These are phyloP conservation scores for Alviniconcha marisindica DNA, from an alignment of 1,140 invertebrate genomes.

Conservation along the genomic window DNA sequence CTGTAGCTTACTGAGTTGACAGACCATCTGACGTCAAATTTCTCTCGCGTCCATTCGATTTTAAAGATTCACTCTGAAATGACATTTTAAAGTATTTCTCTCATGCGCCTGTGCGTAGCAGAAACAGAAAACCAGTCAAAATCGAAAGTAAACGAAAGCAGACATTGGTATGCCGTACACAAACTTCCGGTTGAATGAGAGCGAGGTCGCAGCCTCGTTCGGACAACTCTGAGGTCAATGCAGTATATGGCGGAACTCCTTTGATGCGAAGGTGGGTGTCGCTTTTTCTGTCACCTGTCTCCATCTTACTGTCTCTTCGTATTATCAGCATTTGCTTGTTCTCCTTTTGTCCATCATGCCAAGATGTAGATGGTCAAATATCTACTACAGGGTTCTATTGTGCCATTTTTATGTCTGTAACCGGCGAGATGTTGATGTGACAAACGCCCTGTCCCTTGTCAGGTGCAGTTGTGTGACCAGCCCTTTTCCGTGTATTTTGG, in stretches of 20 bases:
- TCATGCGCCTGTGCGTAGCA: no score
- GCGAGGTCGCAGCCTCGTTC: constrained; percentile 23
- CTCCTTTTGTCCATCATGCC: not conserved
- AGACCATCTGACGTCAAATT: no score
- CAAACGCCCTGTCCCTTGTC: not conserved
- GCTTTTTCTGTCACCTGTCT: constrained; percentile 24
- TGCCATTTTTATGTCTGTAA: not conserved
- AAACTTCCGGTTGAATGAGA: constrained; percentile 26
- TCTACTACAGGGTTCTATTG: not conserved
- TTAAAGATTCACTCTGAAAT: no score
- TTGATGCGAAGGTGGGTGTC: constrained; percentile 33
- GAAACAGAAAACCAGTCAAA: not conserved
- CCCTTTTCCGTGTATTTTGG: constrained; percentile 32
- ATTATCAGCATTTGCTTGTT: not conserved
- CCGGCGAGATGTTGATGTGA: not conserved
- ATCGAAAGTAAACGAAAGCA: not conserved
- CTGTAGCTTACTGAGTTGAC: no score
- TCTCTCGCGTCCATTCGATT: no score
- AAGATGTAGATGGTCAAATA: not conserved
- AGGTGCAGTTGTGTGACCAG: constrained; percentile 11
- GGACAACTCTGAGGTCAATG: constrained; percentile 21
- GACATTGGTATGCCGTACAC: not conserved
- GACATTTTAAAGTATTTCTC: no score
- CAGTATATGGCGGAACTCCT: constrained; percentile 20
- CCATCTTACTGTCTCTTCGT: not conserved